Percentiles rank a stretch among this genome's conserved stretches.
phyloP scores from a whole-genome alignment of 2,113 vertebrate genomes.

The Martes martes region DNA sequence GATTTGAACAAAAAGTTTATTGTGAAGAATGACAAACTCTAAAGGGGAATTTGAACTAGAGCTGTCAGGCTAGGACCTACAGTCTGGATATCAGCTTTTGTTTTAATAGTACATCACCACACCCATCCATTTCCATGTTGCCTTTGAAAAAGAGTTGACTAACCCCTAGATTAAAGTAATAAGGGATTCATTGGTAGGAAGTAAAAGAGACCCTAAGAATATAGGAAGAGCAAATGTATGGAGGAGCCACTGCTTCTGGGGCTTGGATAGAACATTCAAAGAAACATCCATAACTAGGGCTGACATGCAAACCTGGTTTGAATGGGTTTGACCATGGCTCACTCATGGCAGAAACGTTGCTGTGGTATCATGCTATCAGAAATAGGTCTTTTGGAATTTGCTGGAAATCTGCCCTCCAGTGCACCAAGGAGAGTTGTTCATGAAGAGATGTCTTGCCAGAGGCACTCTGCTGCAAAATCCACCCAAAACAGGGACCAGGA shows the following conservation, averaged over 20 bases:
- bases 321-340: fast-evolving
- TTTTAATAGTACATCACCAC: background rate
- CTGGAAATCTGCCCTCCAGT: background rate
- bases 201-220: background rate
- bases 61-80: background rate
- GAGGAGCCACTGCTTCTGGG: background rate
- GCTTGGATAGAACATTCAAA: background rate
- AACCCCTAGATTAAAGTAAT: background rate
- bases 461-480: background rate
- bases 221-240: background rate
- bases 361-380: background rate
- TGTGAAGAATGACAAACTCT: background rate
- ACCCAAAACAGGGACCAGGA: background rate
- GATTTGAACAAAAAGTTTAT: background rate
- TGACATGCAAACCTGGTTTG: background rate
- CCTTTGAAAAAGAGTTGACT: background rate
- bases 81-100: background rate
- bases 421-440: background rate
- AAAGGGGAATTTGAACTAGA: background rate
- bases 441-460: background rate
- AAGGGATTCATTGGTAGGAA: background rate
- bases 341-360: background rate
- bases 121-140: background rate
- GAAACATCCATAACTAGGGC: background rate
- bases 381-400: background rate